Conservation (phyloP, 2,888 invertebrate species). For the Idaea aversata region DNA sequence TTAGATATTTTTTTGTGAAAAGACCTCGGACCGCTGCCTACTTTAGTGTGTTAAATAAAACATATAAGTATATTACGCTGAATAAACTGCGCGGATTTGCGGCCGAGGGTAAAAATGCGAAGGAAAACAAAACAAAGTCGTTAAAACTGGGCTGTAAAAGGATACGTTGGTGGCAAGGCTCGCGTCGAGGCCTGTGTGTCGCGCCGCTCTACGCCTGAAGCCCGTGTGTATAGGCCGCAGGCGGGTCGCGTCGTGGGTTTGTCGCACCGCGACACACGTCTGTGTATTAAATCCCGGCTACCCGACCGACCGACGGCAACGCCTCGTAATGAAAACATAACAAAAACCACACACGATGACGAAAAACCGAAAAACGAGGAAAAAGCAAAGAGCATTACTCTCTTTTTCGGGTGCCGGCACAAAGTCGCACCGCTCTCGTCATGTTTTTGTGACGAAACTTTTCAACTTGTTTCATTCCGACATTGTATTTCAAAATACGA, state of each 20-base stretch:
- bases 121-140: slow-evolving; percentile 8
- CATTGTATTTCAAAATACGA: slow-evolving; percentile 30
- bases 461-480: slow-evolving; percentile 27
- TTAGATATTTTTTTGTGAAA: not conserved
- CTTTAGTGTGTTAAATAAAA: not conserved
- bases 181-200: not conserved
- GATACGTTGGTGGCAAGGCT: not conserved
- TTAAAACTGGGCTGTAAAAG: slow-evolving; percentile 5
- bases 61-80: not conserved
- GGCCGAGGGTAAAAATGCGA: slow-evolving; percentile 7
- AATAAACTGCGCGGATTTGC: not conserved
- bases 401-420: slow-evolving; percentile 17
- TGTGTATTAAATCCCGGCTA: slow-evolving; percentile 25
- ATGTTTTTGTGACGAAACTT: slow-evolving; percentile 28
- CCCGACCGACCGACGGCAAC: slow-evolving; percentile 7
- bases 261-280: slow-evolving; percentile 14
- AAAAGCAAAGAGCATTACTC: slow-evolving; percentile 20
- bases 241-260: not conserved
- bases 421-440: slow-evolving; percentile 21
- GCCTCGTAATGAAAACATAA: slow-evolving; percentile 24
- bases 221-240: not conserved
- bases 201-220: not conserved
- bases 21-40: not conserved
- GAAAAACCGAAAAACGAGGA: slow-evolving; percentile 14
- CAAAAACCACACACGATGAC: slow-evolving; percentile 24